Evolutionary conservation across 2,797 vertebrate species (phyloP).

Genomic region (Silurus aristotelis): DNA sequence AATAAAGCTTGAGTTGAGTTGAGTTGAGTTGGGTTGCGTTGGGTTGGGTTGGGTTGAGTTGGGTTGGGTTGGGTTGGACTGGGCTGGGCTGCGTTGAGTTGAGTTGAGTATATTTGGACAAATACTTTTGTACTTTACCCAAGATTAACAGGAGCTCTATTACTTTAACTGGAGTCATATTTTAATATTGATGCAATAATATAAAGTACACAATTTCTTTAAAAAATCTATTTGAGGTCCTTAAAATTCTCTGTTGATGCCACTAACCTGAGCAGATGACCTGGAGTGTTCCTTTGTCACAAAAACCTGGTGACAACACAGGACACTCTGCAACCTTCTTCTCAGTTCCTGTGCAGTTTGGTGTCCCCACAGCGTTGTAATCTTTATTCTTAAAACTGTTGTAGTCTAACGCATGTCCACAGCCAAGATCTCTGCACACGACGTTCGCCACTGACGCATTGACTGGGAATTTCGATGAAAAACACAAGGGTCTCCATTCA

Average conservation of each 20-base stretch:
- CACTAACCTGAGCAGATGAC: constrained; percentile 57
- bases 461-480: background rate
- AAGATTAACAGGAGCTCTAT: too few species aligned
- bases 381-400: background rate
- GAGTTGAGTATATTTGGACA: too few species aligned
- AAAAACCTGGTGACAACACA: background rate
- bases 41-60: too few species aligned
- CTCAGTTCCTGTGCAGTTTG: constrained; percentile 53
- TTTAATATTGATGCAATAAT: too few species aligned
- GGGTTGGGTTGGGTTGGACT: too few species aligned
- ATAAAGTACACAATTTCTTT: too few species aligned
- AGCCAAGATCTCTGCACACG: constrained; percentile 52
- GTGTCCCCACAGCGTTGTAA: too few species aligned
- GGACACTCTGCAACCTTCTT: constrained; percentile 45
- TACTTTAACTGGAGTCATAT: too few species aligned
- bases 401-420: constrained; percentile 29
- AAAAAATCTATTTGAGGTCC: background rate
- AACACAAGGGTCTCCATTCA: constrained; percentile 49
- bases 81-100: too few species aligned
- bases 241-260: background rate
- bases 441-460: constrained; percentile 19
- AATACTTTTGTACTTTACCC: too few species aligned
- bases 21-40: too few species aligned
- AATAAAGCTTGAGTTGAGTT: too few species aligned
- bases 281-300: background rate